These are phyloP conservation scores for Drosophila kanapiae DNA, from an alignment of 1,140 invertebrate genomes.

Conservation along the genomic window DNA sequence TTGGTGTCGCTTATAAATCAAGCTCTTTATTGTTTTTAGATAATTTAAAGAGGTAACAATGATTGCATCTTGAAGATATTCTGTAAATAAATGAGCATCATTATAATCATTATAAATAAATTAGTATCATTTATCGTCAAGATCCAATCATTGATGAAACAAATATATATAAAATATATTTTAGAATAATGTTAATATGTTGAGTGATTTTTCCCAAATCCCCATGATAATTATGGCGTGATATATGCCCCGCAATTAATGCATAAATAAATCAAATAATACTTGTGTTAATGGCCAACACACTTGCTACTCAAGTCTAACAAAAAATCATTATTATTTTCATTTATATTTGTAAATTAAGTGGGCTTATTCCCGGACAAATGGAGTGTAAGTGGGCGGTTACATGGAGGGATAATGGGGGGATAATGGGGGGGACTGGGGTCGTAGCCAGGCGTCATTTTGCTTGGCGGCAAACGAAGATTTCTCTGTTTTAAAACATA, in stretches of 20 bases:
- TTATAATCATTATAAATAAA: too few relatives aligned
- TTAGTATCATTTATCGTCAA: too few relatives aligned
- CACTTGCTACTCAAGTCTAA: background rate
- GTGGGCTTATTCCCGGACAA: background rate
- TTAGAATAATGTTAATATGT: too few relatives aligned
- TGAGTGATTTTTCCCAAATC: background rate
- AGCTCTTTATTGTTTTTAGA: too few relatives aligned
- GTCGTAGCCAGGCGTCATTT: background rate
- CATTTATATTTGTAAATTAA: background rate
- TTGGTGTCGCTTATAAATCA: too few relatives aligned
- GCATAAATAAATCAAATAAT: background rate
- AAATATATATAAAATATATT: too few relatives aligned
- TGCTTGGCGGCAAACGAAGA: conserved; percentile 3
- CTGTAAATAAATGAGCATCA: too few relatives aligned
- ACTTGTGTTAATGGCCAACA: background rate
- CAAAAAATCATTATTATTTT: background rate
- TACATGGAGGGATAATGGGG: background rate
- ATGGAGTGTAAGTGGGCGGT: conserved; percentile 9
- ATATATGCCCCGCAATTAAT: background rate
- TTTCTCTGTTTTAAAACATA: conserved; percentile 57
- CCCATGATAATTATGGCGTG: background rate
- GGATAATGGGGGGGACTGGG: background rate
- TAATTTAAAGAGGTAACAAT: too few relatives aligned
- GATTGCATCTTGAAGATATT: too few relatives aligned
- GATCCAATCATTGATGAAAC: too few relatives aligned